Conservation (phyloP, 2,888 invertebrate species). For the Adela reaumurella region DNA sequence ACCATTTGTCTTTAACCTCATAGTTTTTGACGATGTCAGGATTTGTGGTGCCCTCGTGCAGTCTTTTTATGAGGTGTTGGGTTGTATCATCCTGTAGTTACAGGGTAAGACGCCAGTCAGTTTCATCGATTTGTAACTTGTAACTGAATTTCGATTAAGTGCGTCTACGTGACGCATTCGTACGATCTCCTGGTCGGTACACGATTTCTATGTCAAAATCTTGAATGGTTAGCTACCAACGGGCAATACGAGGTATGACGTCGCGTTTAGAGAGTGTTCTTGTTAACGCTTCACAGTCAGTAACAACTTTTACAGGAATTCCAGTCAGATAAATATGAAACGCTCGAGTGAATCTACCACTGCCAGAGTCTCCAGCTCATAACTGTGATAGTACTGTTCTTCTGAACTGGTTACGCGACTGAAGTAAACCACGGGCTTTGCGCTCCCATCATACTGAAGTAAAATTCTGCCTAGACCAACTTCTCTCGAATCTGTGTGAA, state of each 20-base stretch:
- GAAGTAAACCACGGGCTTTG: slow-evolving; percentile 15
- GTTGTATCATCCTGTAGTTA: no score
- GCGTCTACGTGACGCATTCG: slow-evolving; percentile 4
- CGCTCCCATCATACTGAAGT: slow-evolving; percentile 10
- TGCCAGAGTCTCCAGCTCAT: slow-evolving; percentile 22
- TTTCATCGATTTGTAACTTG: no score
- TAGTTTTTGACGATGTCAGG: no score
- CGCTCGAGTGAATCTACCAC: slow-evolving; percentile 17
- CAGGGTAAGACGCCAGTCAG: no score
- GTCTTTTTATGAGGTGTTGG: no score
- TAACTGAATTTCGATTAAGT: slow-evolving; percentile 1
- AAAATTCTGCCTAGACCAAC: slow-evolving; percentile 17
- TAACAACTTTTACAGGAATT: not conserved
- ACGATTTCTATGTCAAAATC: slow-evolving; percentile 2
- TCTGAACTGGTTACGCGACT: slow-evolving; percentile 16
- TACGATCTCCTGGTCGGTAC: slow-evolving; percentile 1
- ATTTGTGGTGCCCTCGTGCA: no score
- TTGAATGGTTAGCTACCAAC: slow-evolving; percentile 3
- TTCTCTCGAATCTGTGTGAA: slow-evolving; percentile 19
- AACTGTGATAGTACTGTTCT: slow-evolving; percentile 1
- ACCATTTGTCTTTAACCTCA: no score
- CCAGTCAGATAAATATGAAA: slow-evolving; percentile 20
- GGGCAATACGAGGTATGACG: slow-evolving; percentile 1
- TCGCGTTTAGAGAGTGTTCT: not conserved
- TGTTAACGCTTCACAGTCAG: slow-evolving; percentile 1